phyloP scores from a whole-genome alignment of 2,113 vertebrate species.

The Gadus chalcogrammus region DNA sequence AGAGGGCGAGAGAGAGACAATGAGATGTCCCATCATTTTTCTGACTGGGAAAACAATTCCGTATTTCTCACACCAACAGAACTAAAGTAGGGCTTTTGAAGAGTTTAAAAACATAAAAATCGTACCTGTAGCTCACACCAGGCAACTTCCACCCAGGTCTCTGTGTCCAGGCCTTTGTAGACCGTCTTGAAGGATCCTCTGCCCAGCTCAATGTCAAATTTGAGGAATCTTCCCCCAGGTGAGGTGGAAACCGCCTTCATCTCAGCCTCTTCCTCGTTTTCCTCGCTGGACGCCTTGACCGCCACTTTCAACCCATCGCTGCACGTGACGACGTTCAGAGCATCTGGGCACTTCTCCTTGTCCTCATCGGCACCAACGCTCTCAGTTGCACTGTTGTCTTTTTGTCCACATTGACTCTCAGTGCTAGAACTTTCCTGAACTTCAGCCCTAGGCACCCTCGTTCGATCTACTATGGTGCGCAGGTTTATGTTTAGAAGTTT shows the following conservation, averaged over 20 bases:
- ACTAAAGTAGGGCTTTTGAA: too few species aligned
- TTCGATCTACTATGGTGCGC: conserved; percentile 66
- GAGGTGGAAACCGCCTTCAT: conserved; percentile 95
- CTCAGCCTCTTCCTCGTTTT: conserved; percentile 88
- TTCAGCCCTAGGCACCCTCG: conserved; percentile 56
- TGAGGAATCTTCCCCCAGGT: conserved; percentile 88
- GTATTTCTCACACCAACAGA: too few species aligned
- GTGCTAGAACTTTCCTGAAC: conserved; percentile 54
- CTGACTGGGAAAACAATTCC: too few species aligned
- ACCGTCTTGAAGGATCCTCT: conserved; percentile 95
- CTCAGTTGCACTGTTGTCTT: conserved; percentile 56
- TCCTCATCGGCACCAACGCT: conserved; percentile 59
- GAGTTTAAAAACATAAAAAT: too few species aligned
- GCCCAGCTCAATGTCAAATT: conserved; percentile 94
- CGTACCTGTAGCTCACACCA: conserved; percentile 97
- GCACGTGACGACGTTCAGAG: conserved; percentile 42
- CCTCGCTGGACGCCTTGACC: conserved; percentile 72
- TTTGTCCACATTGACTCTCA: conserved; percentile 55
- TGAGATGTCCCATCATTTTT: too few species aligned
- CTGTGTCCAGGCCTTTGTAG: conserved; percentile 93
- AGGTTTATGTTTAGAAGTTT: conserved; percentile 63
- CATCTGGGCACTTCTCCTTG: conserved; percentile 62
- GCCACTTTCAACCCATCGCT: conserved; percentile 62
- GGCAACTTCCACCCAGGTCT: conserved; percentile 95
- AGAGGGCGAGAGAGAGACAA: conserved; percentile 13